phyloP scores from a whole-genome alignment of 2,888 invertebrate species.

The Actias luna region DNA sequence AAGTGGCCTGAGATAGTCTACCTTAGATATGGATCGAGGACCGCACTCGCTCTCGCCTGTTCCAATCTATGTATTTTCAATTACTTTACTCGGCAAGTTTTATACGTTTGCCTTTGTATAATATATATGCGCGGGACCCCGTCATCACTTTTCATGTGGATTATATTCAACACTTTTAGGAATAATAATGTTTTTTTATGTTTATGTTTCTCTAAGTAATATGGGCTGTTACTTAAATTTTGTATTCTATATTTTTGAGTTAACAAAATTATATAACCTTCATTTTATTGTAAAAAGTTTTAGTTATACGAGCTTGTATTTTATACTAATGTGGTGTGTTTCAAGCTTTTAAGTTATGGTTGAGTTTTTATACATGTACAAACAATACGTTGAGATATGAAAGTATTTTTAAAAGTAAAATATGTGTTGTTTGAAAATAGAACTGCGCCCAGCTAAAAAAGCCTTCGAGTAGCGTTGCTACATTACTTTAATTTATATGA shows the following conservation, averaged over 20 bases:
- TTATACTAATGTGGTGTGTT: no score
- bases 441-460: no score
- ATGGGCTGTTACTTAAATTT: neutral
- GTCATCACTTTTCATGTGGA: neutral
- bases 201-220: neutral
- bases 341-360: no score
- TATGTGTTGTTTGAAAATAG: no score
- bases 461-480: no score
- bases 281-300: no score
- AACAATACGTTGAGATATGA: no score
- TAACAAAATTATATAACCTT: no score
- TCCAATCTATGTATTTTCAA: constrained; percentile 65
- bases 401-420: no score
- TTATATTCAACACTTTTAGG: constrained; percentile 10
- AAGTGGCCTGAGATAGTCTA: constrained; percentile 78
- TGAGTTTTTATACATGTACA: no score
- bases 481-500: no score
- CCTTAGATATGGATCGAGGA: constrained; percentile 68
- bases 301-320: no score
- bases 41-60: constrained; percentile 42
- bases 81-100: constrained; percentile 51
- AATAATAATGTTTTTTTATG: neutral
- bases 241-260: neutral
- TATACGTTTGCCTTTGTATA: constrained; percentile 22
- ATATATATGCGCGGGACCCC: neutral